Base-by-base conservation (phyloP, 2,113 vertebrate genomes). In the Cynoglossus semilaevis region DNA sequence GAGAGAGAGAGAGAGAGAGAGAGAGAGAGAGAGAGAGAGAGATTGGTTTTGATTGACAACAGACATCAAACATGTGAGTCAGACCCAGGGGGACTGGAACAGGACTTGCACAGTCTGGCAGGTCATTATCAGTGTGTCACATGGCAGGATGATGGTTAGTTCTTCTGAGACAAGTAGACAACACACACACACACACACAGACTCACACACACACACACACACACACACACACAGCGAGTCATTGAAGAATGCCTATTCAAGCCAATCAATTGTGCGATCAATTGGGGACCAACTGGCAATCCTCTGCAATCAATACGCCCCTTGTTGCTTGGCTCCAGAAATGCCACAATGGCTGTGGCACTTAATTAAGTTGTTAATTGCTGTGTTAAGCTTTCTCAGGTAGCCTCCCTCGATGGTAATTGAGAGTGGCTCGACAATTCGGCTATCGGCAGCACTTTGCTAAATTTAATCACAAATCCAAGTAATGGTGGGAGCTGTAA, bases 361-460 rank as follows among this genome's bases (percentile, higher is more conserved):
- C 90, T 91, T 90, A 92, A 92, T 92, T 87, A 92, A 89, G 87
- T 90, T 92, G 90, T 90, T 92, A 92, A 92, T 92, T 91, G 90
- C 90, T 84, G 89, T 70, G 85, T 91, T 90, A 90, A 90, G 88
- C 88, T 84, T 90, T 88, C 88, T 80, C 81, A 87, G 85, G 82
- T 88, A 84, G 79, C 85, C 83, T 88, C 88, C 85, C 85, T 58
- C 83, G 89, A 90, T 72, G 49, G 84, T 91, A 89, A 91, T 91
- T 77, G 88, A 88, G 88, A 88, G 88, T 90, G 88, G 86, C 88
- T 85, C 71, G 85, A 86, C 80, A 84, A 84, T 81, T 85, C 79
- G 67, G 77, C 81, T 74, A 88, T 86, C 76, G 64, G 85, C 88
- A 86, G 82, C 79, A 87, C 78, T 83, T 84, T 72, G 83, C 87